These are phyloP conservation scores for Lasioglossum lativentre DNA, from an alignment of 2,888 invertebrate species.

Conservation along the genomic window DNA sequence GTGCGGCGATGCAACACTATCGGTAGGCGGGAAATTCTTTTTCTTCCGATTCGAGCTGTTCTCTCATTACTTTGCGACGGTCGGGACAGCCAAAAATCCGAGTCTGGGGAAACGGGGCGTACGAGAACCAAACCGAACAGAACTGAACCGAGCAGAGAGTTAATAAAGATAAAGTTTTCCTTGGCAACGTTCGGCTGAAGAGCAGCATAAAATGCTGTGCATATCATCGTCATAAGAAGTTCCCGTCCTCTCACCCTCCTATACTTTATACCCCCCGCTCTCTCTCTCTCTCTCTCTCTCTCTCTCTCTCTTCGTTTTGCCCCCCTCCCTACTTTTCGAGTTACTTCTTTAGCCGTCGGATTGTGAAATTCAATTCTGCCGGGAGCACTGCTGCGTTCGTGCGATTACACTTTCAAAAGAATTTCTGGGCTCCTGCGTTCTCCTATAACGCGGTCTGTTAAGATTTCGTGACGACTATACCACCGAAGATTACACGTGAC, in stretches of 20 bases:
- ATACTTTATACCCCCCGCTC: too few relatives aligned
- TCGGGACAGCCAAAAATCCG: constrained; percentile 10
- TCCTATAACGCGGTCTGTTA: constrained; percentile 16
- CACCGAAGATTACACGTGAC: constrained; percentile 14
- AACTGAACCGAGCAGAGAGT: constrained; percentile 9
- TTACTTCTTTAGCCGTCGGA: constrained; percentile 26
- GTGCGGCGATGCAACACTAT: too few relatives aligned
- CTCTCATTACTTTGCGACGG: constrained; percentile 3
- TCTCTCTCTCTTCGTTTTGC: not conserved
- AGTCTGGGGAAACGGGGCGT: not conserved
- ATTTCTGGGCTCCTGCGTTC: constrained; percentile 9
- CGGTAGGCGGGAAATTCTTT: not conserved
- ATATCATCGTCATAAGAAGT: constrained; percentile 38
- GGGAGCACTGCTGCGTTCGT: constrained; percentile 15
- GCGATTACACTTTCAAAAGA: constrained; percentile 36
- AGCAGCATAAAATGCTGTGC: constrained; percentile 22
- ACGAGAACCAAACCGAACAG: not conserved
- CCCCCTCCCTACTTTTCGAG: not conserved
- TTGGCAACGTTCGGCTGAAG: constrained; percentile 42
- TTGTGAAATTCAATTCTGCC: constrained; percentile 37
- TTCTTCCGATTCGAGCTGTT: not conserved
- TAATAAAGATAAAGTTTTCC: constrained; percentile 43
- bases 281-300: too few relatives aligned
- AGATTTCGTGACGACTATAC: constrained; percentile 16
- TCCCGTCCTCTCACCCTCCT: not conserved